Evolutionary conservation across 2,888 invertebrate genomes (phyloP), one percentile per base, ranked within the genome.

Genomic region (Xestia rhomboidea): DNA sequence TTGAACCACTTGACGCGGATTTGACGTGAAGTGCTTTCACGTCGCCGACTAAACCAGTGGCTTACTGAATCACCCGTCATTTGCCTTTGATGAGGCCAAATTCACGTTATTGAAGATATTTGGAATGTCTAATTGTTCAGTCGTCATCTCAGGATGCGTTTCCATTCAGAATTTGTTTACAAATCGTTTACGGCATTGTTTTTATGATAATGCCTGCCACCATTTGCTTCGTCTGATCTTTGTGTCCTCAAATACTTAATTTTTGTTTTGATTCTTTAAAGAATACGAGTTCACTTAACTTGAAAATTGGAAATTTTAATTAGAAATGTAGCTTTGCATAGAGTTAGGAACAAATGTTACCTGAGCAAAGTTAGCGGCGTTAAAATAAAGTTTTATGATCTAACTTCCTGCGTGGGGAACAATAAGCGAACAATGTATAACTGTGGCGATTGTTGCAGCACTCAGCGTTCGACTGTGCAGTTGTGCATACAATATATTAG

Each of bases 1-100:
- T 94, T 92, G 91, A 91, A 91, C 92, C 92, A 94, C 93, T 95
- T 94, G 93, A 95, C 91, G 93, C 89, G 90, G 90, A 93, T 94
- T 94, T 93, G 94, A 94, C 93, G 92, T 91, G 90, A 93, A 93
- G 93, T 93, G 93, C 93, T 94, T 93, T 93, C 90, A 93, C 92
- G 90, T 90, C 90, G 88, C 87, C 91, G 83, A 87, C 90, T 92
- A 91, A 93, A 90, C 92, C 90, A 90, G 90, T 93, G 91, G 93
- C 93, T 94, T 93, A 92, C 92, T 92, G 92, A 93, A 93, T 94
- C 93, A 92, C 90, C 92, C 91, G 90, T 93, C 93, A 93, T 93
- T 94, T 93, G 91, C 90, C 89, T 93, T 94, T 93, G 93, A 94
- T 93, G 91, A 93, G 88, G 86, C 88, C 83, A 90, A 92, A 93